Evolutionary conservation across 1,140 invertebrate species (phyloP), one percentile per base, ranked within the genome.

Genomic region (Aphidius gifuensis): DNA sequence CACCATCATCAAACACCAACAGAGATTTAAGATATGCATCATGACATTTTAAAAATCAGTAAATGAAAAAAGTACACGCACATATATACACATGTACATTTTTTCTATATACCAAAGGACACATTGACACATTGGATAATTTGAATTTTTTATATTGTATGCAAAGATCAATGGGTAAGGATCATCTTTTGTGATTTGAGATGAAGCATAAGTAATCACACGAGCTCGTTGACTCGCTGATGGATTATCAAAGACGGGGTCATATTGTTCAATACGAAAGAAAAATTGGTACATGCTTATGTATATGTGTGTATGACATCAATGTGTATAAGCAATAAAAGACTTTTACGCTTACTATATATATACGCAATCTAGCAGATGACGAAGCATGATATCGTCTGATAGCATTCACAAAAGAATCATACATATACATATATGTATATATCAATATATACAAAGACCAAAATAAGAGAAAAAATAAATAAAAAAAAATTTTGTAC

Each of bases 121-220:
- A 32, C 23, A 32, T 32, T 32, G 23, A 32, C 23, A 32, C 23
- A 32, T 32, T 32, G 23, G 23, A 32, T 32, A 32, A 32, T 32
- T 32, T 32, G 23, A 32, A 32, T 32, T 32, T 32, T 32, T 32
- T 32, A 32, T 32, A 32, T 32, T 56, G 39, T 42, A 47, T 21
- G 23, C 21, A 42, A 44, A 40, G 43, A 38, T 57, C 44, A 23
- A 46, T 54, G 2, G 9, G 43, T 21, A 44, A 53, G 40, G 48
- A 49, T 49, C 48, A 61, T 61, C 51, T 32, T 47, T 53, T 51
- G 56, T 61, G 43, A 53, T 61, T 56, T 49, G 23, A 46, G 21
- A 49, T 56, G 60, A 48, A 55, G 53, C 50, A 45, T 38, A 21
- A 46, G 32, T 42, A 53, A 49, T 54, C 50, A 21, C 23, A 32